Evolutionary conservation across 2,797 vertebrate genomes (phyloP).

Genomic region (Acropternis orthonyx): DNA sequence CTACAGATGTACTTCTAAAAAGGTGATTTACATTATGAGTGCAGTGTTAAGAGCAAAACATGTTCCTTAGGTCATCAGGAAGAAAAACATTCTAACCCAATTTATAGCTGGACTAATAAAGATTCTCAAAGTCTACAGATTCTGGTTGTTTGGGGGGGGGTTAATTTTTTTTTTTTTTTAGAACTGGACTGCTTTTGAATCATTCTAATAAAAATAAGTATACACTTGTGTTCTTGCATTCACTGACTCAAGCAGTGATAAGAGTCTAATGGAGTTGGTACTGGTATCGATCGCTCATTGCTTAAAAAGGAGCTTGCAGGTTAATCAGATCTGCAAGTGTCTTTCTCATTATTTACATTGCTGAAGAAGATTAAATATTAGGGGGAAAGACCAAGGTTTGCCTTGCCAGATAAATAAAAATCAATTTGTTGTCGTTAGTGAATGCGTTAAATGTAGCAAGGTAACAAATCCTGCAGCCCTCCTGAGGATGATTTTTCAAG

Average conservation of each 20-base stretch:
- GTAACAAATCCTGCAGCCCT: slow-evolving; percentile 29
- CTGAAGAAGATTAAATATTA: slow-evolving; percentile 63
- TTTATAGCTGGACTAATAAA: not conserved
- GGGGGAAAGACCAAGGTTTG: slow-evolving; percentile 10
- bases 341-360: slow-evolving; percentile 63
- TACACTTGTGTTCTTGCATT: not conserved
- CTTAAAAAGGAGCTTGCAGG: slow-evolving; percentile 56
- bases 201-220: not conserved
- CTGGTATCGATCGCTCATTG: slow-evolving; percentile 20
- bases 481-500: slow-evolving; percentile 16
- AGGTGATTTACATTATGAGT: not conserved
- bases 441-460: not conserved
- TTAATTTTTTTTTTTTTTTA: not conserved
- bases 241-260: not conserved
- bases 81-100: not conserved
- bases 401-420: slow-evolving; percentile 60
- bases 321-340: slow-evolving; percentile 63
- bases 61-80: not conserved
- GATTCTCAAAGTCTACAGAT: not conserved
- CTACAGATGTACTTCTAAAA: not conserved
- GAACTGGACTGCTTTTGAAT: not conserved
- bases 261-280: slow-evolving; percentile 26
- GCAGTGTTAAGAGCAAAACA: not conserved
- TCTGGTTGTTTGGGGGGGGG: no score
- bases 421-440: slow-evolving; percentile 31